Base-by-base conservation (phyloP, 2,797 vertebrate genomes). In the Garrulus glandarius region DNA sequence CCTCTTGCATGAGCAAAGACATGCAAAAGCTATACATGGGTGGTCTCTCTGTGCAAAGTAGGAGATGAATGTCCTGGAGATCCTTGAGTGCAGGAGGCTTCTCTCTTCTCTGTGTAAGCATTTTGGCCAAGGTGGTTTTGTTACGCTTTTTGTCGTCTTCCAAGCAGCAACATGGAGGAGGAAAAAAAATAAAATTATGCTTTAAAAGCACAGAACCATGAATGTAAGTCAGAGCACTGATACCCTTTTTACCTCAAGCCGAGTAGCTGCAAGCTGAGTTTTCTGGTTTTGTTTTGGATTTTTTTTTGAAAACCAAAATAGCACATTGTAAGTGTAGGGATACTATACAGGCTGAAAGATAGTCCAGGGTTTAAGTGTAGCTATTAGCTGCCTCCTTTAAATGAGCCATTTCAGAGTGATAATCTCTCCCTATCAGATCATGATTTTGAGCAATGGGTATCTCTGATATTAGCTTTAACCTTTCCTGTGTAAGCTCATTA, bases 351-450 rank as follows among this genome's bases (percentile, higher is more conserved):
- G 80, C 41, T 68, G 64, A 46, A 84, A 43, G n/a, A 49, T 84
- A 92, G 88, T 67, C 37, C 27, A 37, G 61, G 8, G 46, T 56
- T 88, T 84, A 69, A 87, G 77, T 4, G 3, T n/a, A 65, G 60
- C 92, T 86, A 75, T 84, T 93, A 92, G 39, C 57, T 76, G 59
- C 69, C 24, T 85, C n/a, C n/a, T 91, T 92, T 71, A 91, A 92
- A 64, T 13, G 12, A 92, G 41, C 77, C 36, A 64, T 97, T 97
- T 93, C 75, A 87, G 41, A 36, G 46, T 67, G 56, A 86, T 94
- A 91, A 93, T 93, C 79, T 95, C 68, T 72, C 36, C 71, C 68
- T 70, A 77, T 92, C 80, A 93, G 85, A 64, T 92, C 13, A 30
- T 72, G 69, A 64, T 92, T 92, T 89, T 93, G 75, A 90, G 81